phyloP scores from a whole-genome alignment of 2,113 vertebrate genomes.

The Bos taurus region DNA sequence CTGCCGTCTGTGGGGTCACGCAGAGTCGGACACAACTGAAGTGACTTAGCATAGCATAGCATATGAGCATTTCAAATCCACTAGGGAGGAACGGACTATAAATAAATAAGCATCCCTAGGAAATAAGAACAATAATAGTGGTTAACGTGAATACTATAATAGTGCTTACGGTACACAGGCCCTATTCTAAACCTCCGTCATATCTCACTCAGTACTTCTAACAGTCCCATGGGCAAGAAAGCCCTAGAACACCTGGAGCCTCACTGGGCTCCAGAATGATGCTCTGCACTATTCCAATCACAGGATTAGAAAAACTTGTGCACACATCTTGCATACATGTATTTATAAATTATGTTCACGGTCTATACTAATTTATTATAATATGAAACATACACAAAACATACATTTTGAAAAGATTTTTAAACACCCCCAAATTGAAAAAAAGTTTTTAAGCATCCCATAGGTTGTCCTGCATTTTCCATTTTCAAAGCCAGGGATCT shows the following conservation, averaged over 20 bases:
- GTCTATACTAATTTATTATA: background rate
- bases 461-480: background rate
- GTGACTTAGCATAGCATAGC: too few relatives aligned
- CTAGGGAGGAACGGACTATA: background rate
- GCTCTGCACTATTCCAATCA: background rate
- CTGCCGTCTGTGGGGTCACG: too few relatives aligned
- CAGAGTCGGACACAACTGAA: too few relatives aligned
- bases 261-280: background rate
- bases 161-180: background rate
- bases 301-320: background rate
- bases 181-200: background rate
- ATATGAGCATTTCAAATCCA: background rate
- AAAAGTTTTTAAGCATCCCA: background rate
- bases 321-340: background rate
- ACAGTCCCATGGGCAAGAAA: background rate
- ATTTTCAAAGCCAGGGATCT: background rate
- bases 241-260: background rate
- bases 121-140: background rate
- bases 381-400: background rate
- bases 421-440: background rate
- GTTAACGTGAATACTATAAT: background rate
- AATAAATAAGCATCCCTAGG: background rate
- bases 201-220: background rate
- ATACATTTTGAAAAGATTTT: background rate
- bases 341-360: background rate